Percentiles rank a stretch among this genome's conserved stretches.
Conservation (phyloP, 2,888 invertebrate genomes). For the Philereme vetulata region DNA sequence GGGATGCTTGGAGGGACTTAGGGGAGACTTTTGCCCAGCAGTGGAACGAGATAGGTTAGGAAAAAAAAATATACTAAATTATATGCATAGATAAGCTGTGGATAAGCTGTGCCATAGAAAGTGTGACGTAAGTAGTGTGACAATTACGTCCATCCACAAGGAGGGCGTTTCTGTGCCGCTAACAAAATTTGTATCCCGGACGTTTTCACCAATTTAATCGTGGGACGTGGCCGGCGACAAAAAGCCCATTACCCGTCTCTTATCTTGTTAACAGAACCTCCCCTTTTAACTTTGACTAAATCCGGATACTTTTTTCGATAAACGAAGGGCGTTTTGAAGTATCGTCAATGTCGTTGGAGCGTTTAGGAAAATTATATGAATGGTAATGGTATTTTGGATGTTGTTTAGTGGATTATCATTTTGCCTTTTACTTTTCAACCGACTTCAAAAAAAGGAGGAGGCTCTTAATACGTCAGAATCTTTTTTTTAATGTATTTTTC, state of each 20-base stretch:
- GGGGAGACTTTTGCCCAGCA: too few relatives aligned
- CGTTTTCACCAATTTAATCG: conserved; percentile 70
- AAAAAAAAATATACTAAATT: too few relatives aligned
- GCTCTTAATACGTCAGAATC: too few relatives aligned
- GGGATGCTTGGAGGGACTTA: too few relatives aligned
- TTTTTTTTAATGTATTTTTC: too few relatives aligned
- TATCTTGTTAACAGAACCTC: conserved; percentile 70
- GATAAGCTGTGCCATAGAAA: conserved; percentile 17
- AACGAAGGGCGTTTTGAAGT: conserved; percentile 51
- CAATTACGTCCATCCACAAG: conserved; percentile 34
- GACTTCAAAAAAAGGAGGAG: too few relatives aligned
- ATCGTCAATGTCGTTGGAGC: conserved; percentile 50
- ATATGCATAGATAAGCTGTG: not conserved
- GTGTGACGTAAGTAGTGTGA: conserved; percentile 33
- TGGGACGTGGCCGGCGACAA: conserved; percentile 59
- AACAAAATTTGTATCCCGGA: conserved; percentile 60
- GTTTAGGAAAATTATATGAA: conserved; percentile 48
- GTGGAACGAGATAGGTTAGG: too few relatives aligned
- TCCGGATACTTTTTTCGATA: conserved; percentile 58
- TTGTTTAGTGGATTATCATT: conserved; percentile 18
- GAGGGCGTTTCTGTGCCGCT: conserved; percentile 33
- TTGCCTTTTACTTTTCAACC: conserved; percentile 2
- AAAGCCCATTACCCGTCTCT: conserved; percentile 71
- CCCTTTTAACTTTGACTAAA: conserved; percentile 71
- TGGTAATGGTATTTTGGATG: conserved; percentile 30